Evolutionary conservation across 2,113 vertebrate species (phyloP), one percentile per base, ranked within the genome.

Genomic region (Limnothrissa miodon): DNA sequence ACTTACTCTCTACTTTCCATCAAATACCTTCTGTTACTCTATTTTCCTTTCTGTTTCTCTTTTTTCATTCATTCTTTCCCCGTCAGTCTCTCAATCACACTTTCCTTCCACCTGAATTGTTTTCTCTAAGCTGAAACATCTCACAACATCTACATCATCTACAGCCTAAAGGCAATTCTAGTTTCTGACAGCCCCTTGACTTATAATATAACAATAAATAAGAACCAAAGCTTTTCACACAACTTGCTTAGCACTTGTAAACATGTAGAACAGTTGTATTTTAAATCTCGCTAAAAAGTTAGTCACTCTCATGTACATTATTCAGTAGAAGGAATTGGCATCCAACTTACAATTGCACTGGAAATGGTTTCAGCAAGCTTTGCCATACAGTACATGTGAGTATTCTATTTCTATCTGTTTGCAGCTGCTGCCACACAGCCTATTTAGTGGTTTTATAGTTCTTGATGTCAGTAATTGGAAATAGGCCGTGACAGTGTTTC

Each of bases 401-500:
- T 13, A 5, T 36, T 74, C 36, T 36, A 33, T 36, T 74, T 36
- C 29, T 17, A 74, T 29, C 36, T 36, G 33, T 36, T 36, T 74
- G 66, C 25, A 17, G 25, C 66, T 36, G 33, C 66, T 36, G 66
- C 66, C 66, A 74, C 51, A 56, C 51, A 56, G 23, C 21, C 66
- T 36, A 74, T 36, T 74, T 36, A 5, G 25, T 74, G 66, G 66
- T 74, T 74, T 74, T 15, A 74, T 17, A 36, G 66, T 74, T 33
- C 66, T 33, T 74, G 10, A 36, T 70, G 62, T 13, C 59, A 33
- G 33, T 74, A 36, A 70, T 36, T 36, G 15, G 10, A 74, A 74
- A 74, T 33, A 15, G 13, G 66, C 66, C 66, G 66, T 74, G 66
- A 74, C 66, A 39, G 66, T 74, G 66, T 74, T 36, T 74, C 66